Percentiles rank a stretch among this genome's conserved stretches.
phyloP scores from a whole-genome alignment of 92 coral and sea anemone species.

The Phymanthus crucifer region DNA sequence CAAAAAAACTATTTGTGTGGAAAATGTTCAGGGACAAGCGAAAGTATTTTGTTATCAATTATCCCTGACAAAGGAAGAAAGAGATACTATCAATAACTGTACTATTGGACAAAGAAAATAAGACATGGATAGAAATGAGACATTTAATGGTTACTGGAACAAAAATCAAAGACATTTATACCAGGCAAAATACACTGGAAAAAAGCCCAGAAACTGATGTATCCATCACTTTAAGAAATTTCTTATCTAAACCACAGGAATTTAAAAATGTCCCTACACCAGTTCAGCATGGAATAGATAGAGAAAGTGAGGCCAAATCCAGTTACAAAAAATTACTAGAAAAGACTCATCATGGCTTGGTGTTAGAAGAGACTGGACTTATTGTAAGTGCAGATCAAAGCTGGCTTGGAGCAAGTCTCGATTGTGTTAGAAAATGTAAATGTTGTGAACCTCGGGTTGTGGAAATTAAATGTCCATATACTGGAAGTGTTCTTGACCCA shows the following conservation, averaged over 20 bases:
- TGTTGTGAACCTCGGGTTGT: slow-evolving; percentile 40
- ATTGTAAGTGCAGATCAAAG: slow-evolving; percentile 40
- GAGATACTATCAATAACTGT: slow-evolving; percentile 35
- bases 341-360: slow-evolving; percentile 41
- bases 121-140: slow-evolving; percentile 59
- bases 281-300: slow-evolving; percentile 56
- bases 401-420: slow-evolving; percentile 47
- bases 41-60: slow-evolving; percentile 33
- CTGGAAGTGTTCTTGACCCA: slow-evolving; percentile 37
- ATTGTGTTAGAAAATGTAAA: slow-evolving; percentile 26
- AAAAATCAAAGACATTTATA: slow-evolving; percentile 51
- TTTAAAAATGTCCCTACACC: slow-evolving; percentile 37
- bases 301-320: slow-evolving; percentile 43
- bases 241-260: slow-evolving; percentile 35
- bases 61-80: slow-evolving; percentile 43
- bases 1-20: slow-evolving; percentile 5
- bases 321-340: slow-evolving; percentile 42
- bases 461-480: slow-evolving; percentile 27
- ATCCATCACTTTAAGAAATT: slow-evolving; percentile 25
- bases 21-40: slow-evolving; percentile 13
- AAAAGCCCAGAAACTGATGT: slow-evolving; percentile 56
- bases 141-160: slow-evolving; percentile 57
- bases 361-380: slow-evolving; percentile 56
- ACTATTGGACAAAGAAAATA: slow-evolving; percentile 59
- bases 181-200: slow-evolving; percentile 64